Evolutionary conservation across 2,888 invertebrate species (phyloP).

Genomic region (Cryptops parisi): DNA sequence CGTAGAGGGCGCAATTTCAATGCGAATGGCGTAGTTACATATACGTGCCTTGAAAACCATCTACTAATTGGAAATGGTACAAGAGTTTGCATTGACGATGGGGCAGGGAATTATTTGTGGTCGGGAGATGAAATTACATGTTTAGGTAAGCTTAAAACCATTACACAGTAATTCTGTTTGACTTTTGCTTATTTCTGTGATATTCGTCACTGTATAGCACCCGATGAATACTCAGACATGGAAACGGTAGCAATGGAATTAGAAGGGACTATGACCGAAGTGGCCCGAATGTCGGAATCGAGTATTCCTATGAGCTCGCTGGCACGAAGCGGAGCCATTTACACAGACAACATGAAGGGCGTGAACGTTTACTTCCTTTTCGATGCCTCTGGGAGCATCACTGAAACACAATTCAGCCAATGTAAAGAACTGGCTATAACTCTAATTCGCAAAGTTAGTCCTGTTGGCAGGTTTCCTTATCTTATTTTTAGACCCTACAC

Average conservation of each 20-base stretch:
- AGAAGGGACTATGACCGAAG: neutral
- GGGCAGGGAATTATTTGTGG: neutral
- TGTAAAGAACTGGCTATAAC: neutral
- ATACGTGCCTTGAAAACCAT: neutral
- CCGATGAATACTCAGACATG: neutral
- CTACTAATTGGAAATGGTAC: neutral
- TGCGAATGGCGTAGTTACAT: neutral
- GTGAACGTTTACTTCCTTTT: neutral
- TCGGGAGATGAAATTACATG: conserved; percentile 3
- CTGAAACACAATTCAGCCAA: neutral
- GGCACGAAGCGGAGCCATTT: neutral
- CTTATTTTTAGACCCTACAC: no score
- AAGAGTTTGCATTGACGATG: neutral
- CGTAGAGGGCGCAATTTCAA: neutral
- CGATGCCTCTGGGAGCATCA: conserved; percentile 5
- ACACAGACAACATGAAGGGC: neutral
- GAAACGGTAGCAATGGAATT: neutral
- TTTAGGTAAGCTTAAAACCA: neutral
- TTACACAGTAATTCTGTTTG: neutral
- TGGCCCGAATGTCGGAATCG: neutral
- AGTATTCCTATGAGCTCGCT: neutral
- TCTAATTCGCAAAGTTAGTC: conserved; percentile 1
- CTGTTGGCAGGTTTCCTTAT: no score
- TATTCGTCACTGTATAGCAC: neutral
- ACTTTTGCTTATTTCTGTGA: neutral